Evolutionary conservation across 2,888 invertebrate genomes (phyloP).

Genomic region (Operophtera brumata): DNA sequence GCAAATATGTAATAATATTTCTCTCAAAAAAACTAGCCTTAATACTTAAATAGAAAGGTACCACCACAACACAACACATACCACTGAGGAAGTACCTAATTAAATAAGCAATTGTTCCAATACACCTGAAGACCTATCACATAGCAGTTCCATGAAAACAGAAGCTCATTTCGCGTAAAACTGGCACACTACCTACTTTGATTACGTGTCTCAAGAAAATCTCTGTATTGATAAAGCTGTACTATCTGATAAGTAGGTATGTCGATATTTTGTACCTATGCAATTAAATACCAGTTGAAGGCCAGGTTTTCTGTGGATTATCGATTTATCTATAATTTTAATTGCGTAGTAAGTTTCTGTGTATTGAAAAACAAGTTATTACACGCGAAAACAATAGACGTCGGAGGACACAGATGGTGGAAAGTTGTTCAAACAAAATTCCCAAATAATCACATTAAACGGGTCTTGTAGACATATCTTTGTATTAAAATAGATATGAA

Average conservation of each 20-base stretch:
- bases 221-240: conserved; percentile 5
- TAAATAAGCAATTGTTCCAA: too few relatives aligned
- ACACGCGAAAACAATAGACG: conserved; percentile 27
- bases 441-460: neutral
- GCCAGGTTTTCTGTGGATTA: conserved; percentile 10
- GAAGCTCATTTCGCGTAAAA: conserved; percentile 1
- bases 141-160: neutral
- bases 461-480: conserved; percentile 1
- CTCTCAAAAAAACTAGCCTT: too few relatives aligned
- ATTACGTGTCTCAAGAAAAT: conserved; percentile 18
- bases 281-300: conserved; percentile 6
- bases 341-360: conserved; percentile 10
- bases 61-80: too few relatives aligned
- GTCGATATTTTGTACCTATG: neutral
- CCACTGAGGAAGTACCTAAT: too few relatives aligned
- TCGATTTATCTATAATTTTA: conserved; percentile 6
- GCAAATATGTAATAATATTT: too few relatives aligned
- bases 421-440: conserved; percentile 1
- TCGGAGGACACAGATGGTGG: conserved; percentile 37
- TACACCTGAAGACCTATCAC: too few relatives aligned
- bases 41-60: too few relatives aligned
- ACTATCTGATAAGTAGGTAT: neutral
- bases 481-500: neutral
- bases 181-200: neutral
- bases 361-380: conserved; percentile 24